Conservation (phyloP, 1,140 invertebrate genomes). For the Battus philenor region DNA sequence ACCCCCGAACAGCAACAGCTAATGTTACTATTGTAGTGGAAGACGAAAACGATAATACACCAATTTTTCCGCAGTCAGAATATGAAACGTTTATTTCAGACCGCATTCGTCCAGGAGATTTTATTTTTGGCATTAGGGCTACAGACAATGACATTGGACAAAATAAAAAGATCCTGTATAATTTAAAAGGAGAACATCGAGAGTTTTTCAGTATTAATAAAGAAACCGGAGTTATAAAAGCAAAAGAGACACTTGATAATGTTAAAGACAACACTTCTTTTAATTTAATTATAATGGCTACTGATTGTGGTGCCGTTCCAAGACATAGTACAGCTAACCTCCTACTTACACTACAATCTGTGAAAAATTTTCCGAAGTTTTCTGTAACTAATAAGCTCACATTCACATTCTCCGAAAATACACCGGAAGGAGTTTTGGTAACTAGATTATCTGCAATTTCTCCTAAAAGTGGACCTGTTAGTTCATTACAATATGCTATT, state of each 20-base stretch:
- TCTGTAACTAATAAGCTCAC: conserved; percentile 80
- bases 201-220: conserved; percentile 85
- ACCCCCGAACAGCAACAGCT: conserved; percentile 85
- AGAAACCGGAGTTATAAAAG: conserved; percentile 89
- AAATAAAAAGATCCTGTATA: conserved; percentile 88
- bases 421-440: conserved; percentile 82
- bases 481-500: conserved; percentile 86
- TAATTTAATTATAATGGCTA: conserved; percentile 84
- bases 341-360: conserved; percentile 82
- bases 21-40: conserved; percentile 87
- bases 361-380: conserved; percentile 85
- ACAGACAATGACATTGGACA: conserved; percentile 86
- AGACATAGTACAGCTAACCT: conserved; percentile 82
- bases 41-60: conserved; percentile 93
- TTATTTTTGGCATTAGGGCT: conserved; percentile 92
- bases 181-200: conserved; percentile 85
- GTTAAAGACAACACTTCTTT: conserved; percentile 76
- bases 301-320: conserved; percentile 80
- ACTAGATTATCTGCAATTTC: conserved; percentile 83
- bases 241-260: conserved; percentile 74
- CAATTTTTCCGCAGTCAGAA: conserved; percentile 82
- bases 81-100: conserved; percentile 89
- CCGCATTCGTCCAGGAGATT: conserved; percentile 83
- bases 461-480: conserved; percentile 82
- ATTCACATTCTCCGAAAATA: conserved; percentile 88